phyloP scores from a whole-genome alignment of 2,797 vertebrate species.

The Bradypus variegatus region DNA sequence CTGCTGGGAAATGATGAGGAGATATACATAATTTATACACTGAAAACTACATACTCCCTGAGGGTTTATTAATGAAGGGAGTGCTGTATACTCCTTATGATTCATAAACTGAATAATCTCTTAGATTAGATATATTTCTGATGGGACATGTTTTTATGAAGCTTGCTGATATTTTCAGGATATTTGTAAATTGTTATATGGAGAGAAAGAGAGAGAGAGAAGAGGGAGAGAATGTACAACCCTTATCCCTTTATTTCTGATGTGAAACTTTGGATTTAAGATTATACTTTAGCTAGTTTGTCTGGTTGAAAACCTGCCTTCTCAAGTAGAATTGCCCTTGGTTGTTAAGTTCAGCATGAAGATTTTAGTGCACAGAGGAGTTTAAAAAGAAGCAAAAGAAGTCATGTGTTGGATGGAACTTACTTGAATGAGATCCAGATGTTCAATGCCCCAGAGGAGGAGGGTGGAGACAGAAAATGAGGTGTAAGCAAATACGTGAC shows the following conservation, averaged over 20 bases:
- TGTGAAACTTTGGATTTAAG: neutral
- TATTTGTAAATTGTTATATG: neutral
- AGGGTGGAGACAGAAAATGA: constrained; percentile 58
- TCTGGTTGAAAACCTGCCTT: neutral
- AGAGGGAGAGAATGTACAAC: neutral
- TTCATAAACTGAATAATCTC: neutral
- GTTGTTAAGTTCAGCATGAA: neutral
- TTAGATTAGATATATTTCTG: neutral
- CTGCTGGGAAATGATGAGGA: neutral
- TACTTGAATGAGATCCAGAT: constrained; percentile 42
- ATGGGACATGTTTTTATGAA: neutral
- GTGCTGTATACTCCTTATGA: neutral
- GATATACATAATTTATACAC: neutral
- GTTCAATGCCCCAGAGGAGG: constrained; percentile 36
- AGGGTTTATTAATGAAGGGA: neutral
- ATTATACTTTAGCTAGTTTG: neutral
- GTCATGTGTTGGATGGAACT: neutral
- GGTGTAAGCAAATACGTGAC: constrained; percentile 53
- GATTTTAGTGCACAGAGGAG: constrained; percentile 3
- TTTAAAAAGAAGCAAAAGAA: constrained; percentile 31
- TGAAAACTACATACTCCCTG: neutral
- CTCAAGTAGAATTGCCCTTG: neutral
- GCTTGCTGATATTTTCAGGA: neutral
- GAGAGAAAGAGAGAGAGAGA: too few relatives aligned
- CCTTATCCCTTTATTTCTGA: neutral